These are phyloP conservation scores for Philaethria dido DNA, from an alignment of 2,888 invertebrate species.

Conservation along the genomic window DNA sequence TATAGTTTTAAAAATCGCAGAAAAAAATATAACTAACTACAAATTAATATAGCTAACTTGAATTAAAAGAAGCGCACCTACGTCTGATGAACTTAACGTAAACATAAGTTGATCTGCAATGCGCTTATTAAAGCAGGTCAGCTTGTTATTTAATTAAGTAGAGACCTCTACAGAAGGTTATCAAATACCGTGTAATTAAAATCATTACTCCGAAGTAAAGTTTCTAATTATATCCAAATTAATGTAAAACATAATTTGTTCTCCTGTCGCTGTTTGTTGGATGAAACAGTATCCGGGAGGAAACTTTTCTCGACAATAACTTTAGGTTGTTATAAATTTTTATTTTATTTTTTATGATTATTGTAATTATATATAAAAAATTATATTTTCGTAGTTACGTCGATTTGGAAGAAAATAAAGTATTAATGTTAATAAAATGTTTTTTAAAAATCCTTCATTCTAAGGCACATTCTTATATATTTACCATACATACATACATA, in stretches of 20 bases:
- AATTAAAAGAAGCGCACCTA: slow-evolving; percentile 1
- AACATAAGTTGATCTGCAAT: slow-evolving; percentile 19
- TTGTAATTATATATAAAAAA: too few species aligned
- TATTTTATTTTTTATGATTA: background rate
- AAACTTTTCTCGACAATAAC: background rate
- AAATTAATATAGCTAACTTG: background rate
- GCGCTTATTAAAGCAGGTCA: slow-evolving; percentile 24
- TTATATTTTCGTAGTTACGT: too few species aligned
- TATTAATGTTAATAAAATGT: too few species aligned
- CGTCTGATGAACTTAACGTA: background rate
- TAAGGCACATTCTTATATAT: too few species aligned
- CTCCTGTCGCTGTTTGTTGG: background rate
- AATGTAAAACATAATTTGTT: background rate
- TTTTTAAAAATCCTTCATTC: too few species aligned
- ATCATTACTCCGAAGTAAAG: background rate
- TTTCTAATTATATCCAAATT: slow-evolving; percentile 15
- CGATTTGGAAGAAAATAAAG: too few species aligned
- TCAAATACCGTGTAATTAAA: slow-evolving; percentile 6
- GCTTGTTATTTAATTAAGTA: slow-evolving; percentile 7
- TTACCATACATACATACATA: too few species aligned
- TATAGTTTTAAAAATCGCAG: too few species aligned
- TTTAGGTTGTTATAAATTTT: slow-evolving; percentile 9
- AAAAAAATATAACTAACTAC: too few species aligned
- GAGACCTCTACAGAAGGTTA: background rate
- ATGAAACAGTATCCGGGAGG: slow-evolving; percentile 5